Conservation (phyloP, 2,113 vertebrate genomes). For the Scomber japonicus region DNA sequence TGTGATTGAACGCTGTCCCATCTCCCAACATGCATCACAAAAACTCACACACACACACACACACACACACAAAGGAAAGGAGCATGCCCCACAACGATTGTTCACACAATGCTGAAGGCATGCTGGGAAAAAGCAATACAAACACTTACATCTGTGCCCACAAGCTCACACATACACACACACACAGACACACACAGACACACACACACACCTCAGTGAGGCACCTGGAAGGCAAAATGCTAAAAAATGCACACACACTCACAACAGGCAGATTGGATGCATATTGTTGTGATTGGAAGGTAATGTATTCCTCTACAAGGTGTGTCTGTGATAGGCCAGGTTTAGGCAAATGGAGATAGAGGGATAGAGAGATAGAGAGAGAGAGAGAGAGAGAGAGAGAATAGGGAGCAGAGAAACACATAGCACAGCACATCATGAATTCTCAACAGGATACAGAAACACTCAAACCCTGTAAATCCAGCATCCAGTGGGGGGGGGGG, state of each 20-base stretch:
- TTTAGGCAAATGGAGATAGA: slow-evolving; percentile 50
- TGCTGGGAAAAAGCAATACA: slow-evolving; percentile 27
- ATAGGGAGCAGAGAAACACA: background rate
- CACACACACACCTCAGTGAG: background rate
- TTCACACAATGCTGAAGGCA: background rate
- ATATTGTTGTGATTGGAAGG: slow-evolving; percentile 36
- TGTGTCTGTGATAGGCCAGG: slow-evolving; percentile 47
- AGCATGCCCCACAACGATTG: background rate
- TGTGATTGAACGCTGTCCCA: slow-evolving; percentile 32
- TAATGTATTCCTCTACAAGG: slow-evolving; percentile 40
- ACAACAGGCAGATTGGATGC: slow-evolving; percentile 23
- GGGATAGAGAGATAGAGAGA: too few relatives aligned
- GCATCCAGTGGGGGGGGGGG: slow-evolving; percentile 15
- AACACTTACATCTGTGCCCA: background rate
- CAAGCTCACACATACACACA: background rate
- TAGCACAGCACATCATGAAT: slow-evolving; percentile 25
- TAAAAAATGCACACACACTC: background rate
- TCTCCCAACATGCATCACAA: slow-evolving; percentile 7
- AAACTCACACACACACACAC: too few relatives aligned
- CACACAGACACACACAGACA: too few relatives aligned
- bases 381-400: slow-evolving; percentile 10
- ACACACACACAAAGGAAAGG: background rate
- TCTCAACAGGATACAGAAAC: slow-evolving; percentile 37
- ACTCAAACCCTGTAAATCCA: slow-evolving; percentile 14
- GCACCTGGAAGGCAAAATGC: slow-evolving; percentile 5